A percentile compares a stretch with the other conserved stretches of the same genome.
phyloP scores from a whole-genome alignment of 1,140 invertebrate genomes.

The Plutomurus gul region DNA sequence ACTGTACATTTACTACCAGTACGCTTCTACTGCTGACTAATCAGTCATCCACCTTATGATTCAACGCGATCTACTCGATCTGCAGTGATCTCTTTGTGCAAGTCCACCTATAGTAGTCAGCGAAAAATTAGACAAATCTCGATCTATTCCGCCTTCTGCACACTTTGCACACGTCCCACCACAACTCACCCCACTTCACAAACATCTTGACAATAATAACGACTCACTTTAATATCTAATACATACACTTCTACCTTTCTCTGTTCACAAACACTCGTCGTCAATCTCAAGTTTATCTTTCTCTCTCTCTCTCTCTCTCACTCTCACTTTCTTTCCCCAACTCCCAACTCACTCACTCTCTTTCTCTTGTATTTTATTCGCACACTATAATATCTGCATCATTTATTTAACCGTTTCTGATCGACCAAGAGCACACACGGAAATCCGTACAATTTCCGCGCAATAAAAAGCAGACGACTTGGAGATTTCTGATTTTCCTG shows the following conservation, averaged over 20 bases:
- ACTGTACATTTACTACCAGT: not conserved
- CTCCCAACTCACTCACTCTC: no score
- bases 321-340: no score
- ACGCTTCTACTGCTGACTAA: not conserved
- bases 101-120: not conserved
- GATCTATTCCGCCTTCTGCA: not conserved
- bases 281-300: no score
- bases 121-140: not conserved
- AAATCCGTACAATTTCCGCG: no score
- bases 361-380: no score
- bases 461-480: no score
- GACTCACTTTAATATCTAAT: not conserved
- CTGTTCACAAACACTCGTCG: not conserved
- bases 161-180: not conserved
- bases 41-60: not conserved
- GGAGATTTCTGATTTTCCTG: no score
- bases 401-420: no score
- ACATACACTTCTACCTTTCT: not conserved
- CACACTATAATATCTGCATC: no score
- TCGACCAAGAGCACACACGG: no score
- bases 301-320: no score
- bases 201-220: not conserved
- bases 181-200: not conserved
- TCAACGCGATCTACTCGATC: not conserved
- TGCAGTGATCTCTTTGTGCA: not conserved